Base-by-base conservation (phyloP, 1,140 invertebrate genomes). In the Drosophila pectinifera region DNA sequence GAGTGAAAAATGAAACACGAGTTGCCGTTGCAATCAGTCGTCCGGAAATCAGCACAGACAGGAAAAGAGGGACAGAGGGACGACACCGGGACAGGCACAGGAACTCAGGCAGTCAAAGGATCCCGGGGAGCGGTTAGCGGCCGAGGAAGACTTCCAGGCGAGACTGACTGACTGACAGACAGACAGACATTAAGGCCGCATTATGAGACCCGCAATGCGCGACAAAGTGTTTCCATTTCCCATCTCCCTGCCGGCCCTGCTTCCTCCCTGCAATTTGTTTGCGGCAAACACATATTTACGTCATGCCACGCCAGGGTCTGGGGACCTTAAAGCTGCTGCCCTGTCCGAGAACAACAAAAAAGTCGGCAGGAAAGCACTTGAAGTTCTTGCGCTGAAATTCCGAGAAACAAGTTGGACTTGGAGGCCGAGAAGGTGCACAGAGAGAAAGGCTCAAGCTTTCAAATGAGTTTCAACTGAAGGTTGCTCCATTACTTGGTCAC, bases 1-100 rank as follows among this genome's bases (percentile, higher is more conserved):
- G 80, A 85, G 79, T 88, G 83, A 88, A 88, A 76, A 86, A 82
- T 77, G 78, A 88, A 88, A 88, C 78, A 86, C 85, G 75, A 76
- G 63, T 55, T 80, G 46, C 69, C 77, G 62, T 39, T 80, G 84
- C 84, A 88, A 88, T 88, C 84, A 89, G 76, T 84, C 84, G 84
- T 41, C 85, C 85, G 84, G 84, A 89, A 89, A 89, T 89, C 84
- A 73, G 79, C 77, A 89, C 84, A 83, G 76, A 80, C 78, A 57
- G 48, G 39, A 28, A 64, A 16, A n/a, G 28, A 22, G 22, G 22
- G 22, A 8, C 28, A 28, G 5, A 28, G 26, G 26, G 5, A 31
- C 8, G 22, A 22, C 28, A 3, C 28, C 0, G 10, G 28, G 7
- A 31, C 28, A 31, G 28, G 28, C 24, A 80, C 78, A 56, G 48